phyloP scores from a whole-genome alignment of 2,113 vertebrate species.

The Brachypodius melanocephalos region DNA sequence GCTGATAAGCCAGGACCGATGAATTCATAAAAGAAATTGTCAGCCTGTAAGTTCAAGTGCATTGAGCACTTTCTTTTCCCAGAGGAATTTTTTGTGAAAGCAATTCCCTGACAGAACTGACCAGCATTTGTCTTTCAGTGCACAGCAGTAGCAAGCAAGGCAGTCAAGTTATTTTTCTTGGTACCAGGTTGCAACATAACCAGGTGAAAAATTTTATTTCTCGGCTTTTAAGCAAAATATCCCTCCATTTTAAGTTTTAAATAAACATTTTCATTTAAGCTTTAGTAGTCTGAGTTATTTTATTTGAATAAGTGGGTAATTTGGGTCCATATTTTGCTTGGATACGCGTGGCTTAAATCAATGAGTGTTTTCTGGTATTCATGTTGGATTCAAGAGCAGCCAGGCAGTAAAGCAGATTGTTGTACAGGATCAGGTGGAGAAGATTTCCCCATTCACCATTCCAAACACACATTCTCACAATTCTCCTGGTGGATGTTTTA shows the following conservation, averaged over 20 bases:
- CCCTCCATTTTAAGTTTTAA: not conserved
- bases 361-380: not conserved
- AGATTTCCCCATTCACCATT: not conserved
- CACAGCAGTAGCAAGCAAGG: not conserved
- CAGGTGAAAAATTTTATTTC: not conserved
- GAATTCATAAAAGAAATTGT: not conserved
- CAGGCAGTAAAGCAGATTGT: not conserved
- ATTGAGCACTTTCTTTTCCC: not conserved
- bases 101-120: not conserved
- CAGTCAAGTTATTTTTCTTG: not conserved
- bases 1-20: not conserved
- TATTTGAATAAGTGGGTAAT: not conserved
- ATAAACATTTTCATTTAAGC: not conserved
- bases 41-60: not conserved
- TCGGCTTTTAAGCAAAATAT: not conserved
- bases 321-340: not conserved
- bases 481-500: constrained; percentile 13
- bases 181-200: not conserved
- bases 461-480: not conserved
- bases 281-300: not conserved
- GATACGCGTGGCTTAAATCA: not conserved
- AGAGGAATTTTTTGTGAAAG: not conserved
- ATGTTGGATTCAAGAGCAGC: not conserved
- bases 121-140: not conserved
- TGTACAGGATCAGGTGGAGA: not conserved